Evolutionary conservation across 2,888 invertebrate species (phyloP), one percentile per base, ranked within the genome.

Genomic region (Philhelius pedissequus): DNA sequence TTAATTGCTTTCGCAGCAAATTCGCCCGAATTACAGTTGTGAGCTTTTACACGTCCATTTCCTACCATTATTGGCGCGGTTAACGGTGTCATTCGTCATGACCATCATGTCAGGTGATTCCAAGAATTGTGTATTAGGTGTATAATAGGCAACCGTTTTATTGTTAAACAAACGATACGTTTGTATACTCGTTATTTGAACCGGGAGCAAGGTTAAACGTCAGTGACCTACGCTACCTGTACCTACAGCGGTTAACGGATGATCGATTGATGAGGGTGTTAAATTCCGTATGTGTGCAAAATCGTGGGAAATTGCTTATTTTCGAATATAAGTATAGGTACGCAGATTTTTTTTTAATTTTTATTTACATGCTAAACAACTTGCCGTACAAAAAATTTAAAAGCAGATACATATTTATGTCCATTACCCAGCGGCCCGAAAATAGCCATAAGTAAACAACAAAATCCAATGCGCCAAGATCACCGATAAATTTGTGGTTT

Each of bases 111-210:
- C 45, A 48, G 25, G 32, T 20, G 25, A 43, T 84, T 84, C 80
- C 80, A 71, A 52, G 80, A 84, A 82, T 50, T 71, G 60, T 70
- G 74, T 64, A 60, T 78, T 68, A 45, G 71, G 64, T 69, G 73
- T 68, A n/a, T n/a, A n/a, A n/a, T n/a, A 48, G 48, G 60, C 50
- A 18, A 62, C n/a, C 18, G 50, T 64, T 62, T 43, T 52, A 84
- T 76, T 76, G 80, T 84, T 56, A 38, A 76, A 76, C 66, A 79
- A 79, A 83, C 25, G 27, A 73, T 68, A 71, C 58, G 75, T n/a
- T n/a, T n/a, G n/a, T n/a, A n/a, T 84, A 79, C 79, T 75, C 54
- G 84, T 84, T 79, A 84, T 84, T 76, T 68, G 80, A 84, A 76
- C 70, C 15, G 35, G 48, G 11, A 76, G 80, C 76, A 76, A 84